Evolutionary conservation across 35 echinoderm and acorn worm species (phyloP), one percentile per base, ranked within the genome.

Genomic region (Strongylocentrotus purpuratus): DNA sequence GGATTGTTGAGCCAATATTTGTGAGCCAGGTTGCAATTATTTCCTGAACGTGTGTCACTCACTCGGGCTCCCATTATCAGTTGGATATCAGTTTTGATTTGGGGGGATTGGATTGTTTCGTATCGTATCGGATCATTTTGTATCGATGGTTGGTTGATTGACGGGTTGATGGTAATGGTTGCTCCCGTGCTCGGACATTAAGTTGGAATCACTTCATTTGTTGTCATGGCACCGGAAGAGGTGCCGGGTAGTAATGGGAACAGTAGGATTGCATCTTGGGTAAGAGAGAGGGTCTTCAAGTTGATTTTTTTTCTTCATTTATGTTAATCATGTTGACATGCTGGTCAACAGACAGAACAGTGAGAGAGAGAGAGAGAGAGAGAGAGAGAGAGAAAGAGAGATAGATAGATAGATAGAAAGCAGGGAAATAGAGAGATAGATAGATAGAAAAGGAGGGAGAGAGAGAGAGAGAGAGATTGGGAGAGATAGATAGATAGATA

Each of bases 61-160:
- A 78, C 20, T n/a, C 22, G 65, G 20, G 20, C 65, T 78, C 65
- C 22, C 65, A 22, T 31, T 78, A 78, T 78, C 65, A 78, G 65
- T 28, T 78, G 65, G 65, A 78, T 78, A 78, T 78, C 65, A 78
- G 28, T 78, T 78, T 78, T 78, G 65, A 78, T 78, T 78, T 78
- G 65, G 20, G 65, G 18, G 65, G 65, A 78, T 78, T 3, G 18
- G 65, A 78, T 78, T 28, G 25, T 78, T 78, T 78, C 65, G 8
- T 78, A 78, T 78, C 22, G 28, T 22, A 22, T 78, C 65, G 28
- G 65, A 22, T 78, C 65, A 78, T 78, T 78, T 78, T 78, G 65
- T 78, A 8, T 78, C 4, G 65, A 78, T 78, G 65, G 65, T 78
- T 78, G 65, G 65, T 78, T 78, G 65, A 78, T 78, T 78, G 65